phyloP scores from a whole-genome alignment of 2,113 vertebrate genomes.

The Labeo rohita region DNA sequence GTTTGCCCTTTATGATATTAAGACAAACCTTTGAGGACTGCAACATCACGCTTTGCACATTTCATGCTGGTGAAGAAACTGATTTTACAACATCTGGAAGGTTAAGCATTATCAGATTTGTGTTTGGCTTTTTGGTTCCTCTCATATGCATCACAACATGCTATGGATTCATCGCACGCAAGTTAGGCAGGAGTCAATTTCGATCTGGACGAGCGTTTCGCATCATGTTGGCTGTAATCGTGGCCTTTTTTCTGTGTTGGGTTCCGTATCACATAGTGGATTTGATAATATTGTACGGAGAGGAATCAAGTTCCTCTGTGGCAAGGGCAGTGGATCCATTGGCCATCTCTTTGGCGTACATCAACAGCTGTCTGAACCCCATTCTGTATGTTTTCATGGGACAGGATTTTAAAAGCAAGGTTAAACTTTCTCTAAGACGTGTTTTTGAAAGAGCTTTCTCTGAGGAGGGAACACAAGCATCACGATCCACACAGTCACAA shows the following conservation, averaged over 20 bases:
- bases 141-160: conserved; percentile 70
- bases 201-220: conserved; percentile 67
- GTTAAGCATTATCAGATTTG: conserved; percentile 59
- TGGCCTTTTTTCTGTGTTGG: conserved; percentile 81
- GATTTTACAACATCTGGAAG: not conserved
- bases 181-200: conserved; percentile 52
- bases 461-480: conserved; percentile 62
- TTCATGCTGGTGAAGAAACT: not conserved
- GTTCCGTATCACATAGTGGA: conserved; percentile 78
- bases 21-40: conserved; percentile 48
- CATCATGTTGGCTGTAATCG: conserved; percentile 66
- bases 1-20: conserved; percentile 74
- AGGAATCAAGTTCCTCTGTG: not conserved
- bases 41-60: conserved; percentile 29
- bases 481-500: conserved; percentile 18
- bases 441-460: conserved; percentile 77
- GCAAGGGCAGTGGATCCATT: conserved; percentile 66
- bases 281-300: conserved; percentile 57
- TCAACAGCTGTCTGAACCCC: conserved; percentile 85
- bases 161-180: conserved; percentile 69
- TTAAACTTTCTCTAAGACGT: conserved; percentile 66
- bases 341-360: conserved; percentile 71
- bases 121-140: conserved; percentile 79
- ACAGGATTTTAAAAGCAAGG: conserved; percentile 75
- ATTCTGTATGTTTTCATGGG: conserved; percentile 82